Base-by-base conservation (phyloP, 2,113 vertebrate genomes). In the Myanophis thanlyinensis region DNA sequence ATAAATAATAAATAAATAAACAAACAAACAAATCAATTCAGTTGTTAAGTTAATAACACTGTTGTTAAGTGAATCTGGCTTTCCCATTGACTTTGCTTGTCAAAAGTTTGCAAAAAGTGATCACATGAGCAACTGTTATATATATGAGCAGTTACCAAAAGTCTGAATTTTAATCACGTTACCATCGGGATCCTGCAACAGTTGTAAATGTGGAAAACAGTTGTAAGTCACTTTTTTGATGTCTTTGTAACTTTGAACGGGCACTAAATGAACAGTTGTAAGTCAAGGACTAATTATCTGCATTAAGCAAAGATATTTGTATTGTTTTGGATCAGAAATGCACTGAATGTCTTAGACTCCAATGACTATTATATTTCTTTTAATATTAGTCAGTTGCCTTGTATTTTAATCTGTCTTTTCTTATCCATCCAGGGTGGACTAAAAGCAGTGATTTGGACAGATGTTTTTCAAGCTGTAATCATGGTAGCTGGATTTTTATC, bases 371-470 rank as follows among this genome's bases (percentile, higher is more conserved):
- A 67, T 52, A 52, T 30, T 46, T 54, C 40, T n/a, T 67, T 67
- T 62, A 51, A 15, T 51, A 44, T 40, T 44, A 90, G 30, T 85
- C 4, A 22, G 40, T 15, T 86, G 12, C 23, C 13, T 93, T 89
- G 25, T 59, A 49, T 30, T 73, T 44, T 51, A n/a, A 35, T 59
- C 62, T 94, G 1, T 0, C 0, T 96, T 49, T 91, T 90, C 40
- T 95, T 95, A 94, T 86, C 91, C 52, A 7, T 84, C 12, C 97
- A 99, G 99, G 99, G 99, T 0, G 99, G 99, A 85, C 97, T 99
- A 51, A 99, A 98, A 95, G 99, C 99, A 0, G 99, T 99, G 94
- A 98, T 99, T 87, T 99, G 99, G 99, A 99, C 98, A 2, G 98
- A 99, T 0, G 98, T 99, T 67, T 98, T 99, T 95, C 99, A 99